Percentiles rank a stretch among this genome's conserved stretches.
Conservation (phyloP, 2,113 vertebrate genomes). For the Protobothrops flavoviridis region DNA sequence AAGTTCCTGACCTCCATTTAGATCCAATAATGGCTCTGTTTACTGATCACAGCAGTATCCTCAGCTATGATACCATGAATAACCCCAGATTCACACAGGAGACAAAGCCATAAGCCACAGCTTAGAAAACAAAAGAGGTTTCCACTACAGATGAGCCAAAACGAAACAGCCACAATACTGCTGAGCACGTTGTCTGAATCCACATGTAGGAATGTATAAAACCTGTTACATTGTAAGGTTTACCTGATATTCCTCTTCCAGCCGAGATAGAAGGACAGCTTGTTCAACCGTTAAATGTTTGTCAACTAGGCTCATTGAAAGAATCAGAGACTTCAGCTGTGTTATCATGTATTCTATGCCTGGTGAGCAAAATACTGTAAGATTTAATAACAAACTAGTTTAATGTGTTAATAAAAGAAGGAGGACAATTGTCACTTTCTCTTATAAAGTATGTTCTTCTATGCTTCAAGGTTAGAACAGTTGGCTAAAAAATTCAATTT, state of each 20-base stretch:
- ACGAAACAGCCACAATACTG: neutral
- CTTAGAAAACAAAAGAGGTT: neutral
- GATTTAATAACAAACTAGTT: neutral
- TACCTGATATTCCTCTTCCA: constrained; percentile 98
- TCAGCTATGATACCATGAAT: neutral
- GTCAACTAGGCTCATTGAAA: constrained; percentile 87
- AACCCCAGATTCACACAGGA: neutral
- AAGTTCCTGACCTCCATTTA: neutral
- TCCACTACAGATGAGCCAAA: neutral
- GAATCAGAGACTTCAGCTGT: constrained; percentile 92
- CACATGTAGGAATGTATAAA: neutral
- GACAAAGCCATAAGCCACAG: neutral
- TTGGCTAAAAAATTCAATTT: neutral
- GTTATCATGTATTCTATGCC: constrained; percentile 92
- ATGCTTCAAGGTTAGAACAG: neutral
- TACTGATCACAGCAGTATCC: neutral
- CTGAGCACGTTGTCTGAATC: neutral
- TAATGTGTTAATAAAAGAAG: neutral
- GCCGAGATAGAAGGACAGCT: constrained; percentile 88
- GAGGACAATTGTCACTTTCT: neutral
- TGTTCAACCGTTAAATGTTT: constrained; percentile 87
- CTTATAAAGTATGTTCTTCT: neutral
- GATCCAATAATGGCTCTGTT: neutral
- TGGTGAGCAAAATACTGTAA: constrained; percentile 50
- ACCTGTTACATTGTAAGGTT: constrained; percentile 13